Percentiles rank a stretch among this genome's conserved stretches.
These are phyloP conservation scores for Brachionus plicatilis DNA, from an alignment of 1,140 invertebrate genomes.

Conservation along the genomic window DNA sequence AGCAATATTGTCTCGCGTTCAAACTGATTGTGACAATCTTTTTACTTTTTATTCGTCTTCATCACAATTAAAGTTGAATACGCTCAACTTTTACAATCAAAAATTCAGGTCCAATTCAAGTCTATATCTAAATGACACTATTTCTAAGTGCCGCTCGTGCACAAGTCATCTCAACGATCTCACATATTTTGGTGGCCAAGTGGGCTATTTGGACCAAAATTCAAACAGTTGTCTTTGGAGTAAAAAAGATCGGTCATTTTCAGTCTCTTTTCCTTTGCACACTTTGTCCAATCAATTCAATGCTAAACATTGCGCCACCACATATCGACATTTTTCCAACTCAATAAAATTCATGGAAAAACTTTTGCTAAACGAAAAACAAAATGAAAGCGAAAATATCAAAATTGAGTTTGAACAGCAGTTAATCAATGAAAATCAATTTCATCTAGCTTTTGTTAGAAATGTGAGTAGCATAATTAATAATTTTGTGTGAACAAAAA, in stretches of 20 bases:
- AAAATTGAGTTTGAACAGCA: not conserved
- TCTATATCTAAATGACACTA: not conserved
- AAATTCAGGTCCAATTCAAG: not conserved
- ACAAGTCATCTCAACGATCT: no score
- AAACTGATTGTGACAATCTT: not conserved
- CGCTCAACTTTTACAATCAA: not conserved
- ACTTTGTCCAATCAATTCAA: not conserved
- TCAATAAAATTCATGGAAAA: not conserved
- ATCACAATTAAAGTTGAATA: not conserved
- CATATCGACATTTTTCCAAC: not conserved
- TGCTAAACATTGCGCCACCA: not conserved
- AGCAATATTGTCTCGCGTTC: not conserved
- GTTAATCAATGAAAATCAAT: constrained; percentile 22
- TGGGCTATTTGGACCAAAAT: no score
- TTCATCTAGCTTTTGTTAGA: constrained; percentile 23
- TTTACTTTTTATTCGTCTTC: not conserved
- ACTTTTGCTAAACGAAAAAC: not conserved
- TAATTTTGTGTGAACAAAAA: no score
- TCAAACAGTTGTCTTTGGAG: no score
- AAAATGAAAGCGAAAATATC: not conserved
- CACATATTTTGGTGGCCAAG: no score
- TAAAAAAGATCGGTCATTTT: not conserved
- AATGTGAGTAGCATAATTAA: not conserved
- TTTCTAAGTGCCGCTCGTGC: no score
- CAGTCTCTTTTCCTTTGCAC: not conserved